These are phyloP conservation scores for Neoscelio sp. DNA, from an alignment of 2,888 invertebrate species.

Conservation along the genomic window DNA sequence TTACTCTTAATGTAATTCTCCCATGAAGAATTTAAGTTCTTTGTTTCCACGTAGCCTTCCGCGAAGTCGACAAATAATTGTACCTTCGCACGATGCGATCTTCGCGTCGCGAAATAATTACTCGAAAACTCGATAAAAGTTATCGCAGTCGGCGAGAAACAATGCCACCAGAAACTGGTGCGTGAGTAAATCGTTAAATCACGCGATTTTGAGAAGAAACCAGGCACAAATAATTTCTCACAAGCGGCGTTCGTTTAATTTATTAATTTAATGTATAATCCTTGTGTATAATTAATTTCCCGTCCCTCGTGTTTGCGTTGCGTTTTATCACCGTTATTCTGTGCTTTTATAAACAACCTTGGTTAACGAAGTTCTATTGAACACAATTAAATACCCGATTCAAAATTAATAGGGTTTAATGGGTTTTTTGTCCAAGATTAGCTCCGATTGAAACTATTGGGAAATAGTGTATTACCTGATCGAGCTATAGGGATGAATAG, in stretches of 20 bases:
- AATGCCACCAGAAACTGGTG: slow-evolving; percentile 30
- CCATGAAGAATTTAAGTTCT: slow-evolving; percentile 28
- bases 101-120: slow-evolving; percentile 39
- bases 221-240: slow-evolving; percentile 3
- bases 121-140: slow-evolving; percentile 23
- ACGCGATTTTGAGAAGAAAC: not conserved
- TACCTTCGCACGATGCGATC: slow-evolving; percentile 50
- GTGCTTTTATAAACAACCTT: no score
- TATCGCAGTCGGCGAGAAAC: slow-evolving; percentile 7
- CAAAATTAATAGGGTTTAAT: no score
- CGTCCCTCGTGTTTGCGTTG: no score
- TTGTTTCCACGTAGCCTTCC: slow-evolving; percentile 19
- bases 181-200: slow-evolving; percentile 15
- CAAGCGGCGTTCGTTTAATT: not conserved
- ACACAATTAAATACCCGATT: no score
- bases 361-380: no score
- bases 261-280: not conserved
- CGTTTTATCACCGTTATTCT: no score
- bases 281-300: no score
- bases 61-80: slow-evolving; percentile 28
- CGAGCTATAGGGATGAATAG: no score
- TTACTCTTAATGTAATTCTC: slow-evolving; percentile 8
- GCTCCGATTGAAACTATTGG: no score
- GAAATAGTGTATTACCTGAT: no score
- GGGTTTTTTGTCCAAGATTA: no score